These are phyloP conservation scores for Morone saxatilis DNA, from an alignment of 2,113 vertebrate genomes.

Conservation along the genomic window DNA sequence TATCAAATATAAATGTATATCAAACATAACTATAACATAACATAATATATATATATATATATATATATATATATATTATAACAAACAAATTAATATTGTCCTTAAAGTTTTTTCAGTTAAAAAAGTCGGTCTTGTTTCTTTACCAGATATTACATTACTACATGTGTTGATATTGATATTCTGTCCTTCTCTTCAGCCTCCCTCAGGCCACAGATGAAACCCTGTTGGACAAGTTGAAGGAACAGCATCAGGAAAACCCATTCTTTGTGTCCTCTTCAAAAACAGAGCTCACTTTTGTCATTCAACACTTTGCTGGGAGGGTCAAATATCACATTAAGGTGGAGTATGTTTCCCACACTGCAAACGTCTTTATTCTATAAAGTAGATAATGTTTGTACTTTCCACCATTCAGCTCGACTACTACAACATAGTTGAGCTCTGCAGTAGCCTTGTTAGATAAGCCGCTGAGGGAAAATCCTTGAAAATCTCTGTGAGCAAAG, in stretches of 20 bases:
- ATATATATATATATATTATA: too few species aligned
- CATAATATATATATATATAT: too few species aligned
- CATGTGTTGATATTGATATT: slow-evolving; percentile 6
- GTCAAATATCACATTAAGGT: slow-evolving; percentile 97
- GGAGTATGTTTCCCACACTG: background rate
- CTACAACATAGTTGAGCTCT: background rate
- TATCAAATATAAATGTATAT: too few species aligned
- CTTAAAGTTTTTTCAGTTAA: too few species aligned
- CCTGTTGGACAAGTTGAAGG: slow-evolving; percentile 92
- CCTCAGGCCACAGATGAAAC: slow-evolving; percentile 89
- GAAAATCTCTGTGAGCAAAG: slow-evolving; percentile 17
- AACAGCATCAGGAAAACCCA: slow-evolving; percentile 89
- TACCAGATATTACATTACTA: background rate
- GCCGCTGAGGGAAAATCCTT: slow-evolving; percentile 41
- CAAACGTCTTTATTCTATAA: background rate
- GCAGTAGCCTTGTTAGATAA: slow-evolving; percentile 51
- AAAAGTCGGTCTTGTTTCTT: background rate
- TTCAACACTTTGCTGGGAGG: slow-evolving; percentile 93
- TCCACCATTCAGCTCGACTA: background rate
- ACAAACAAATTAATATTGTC: too few species aligned
- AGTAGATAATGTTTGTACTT: background rate
- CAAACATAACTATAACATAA: too few species aligned
- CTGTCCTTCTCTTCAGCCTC: slow-evolving; percentile 82
- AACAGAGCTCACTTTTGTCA: slow-evolving; percentile 89
- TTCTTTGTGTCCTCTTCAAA: slow-evolving; percentile 89